Percentiles rank a stretch among this genome's conserved stretches.
Evolutionary conservation across 2,113 vertebrate genomes (phyloP).

Genomic region (Rhegmatorhina hoffmannsi): DNA sequence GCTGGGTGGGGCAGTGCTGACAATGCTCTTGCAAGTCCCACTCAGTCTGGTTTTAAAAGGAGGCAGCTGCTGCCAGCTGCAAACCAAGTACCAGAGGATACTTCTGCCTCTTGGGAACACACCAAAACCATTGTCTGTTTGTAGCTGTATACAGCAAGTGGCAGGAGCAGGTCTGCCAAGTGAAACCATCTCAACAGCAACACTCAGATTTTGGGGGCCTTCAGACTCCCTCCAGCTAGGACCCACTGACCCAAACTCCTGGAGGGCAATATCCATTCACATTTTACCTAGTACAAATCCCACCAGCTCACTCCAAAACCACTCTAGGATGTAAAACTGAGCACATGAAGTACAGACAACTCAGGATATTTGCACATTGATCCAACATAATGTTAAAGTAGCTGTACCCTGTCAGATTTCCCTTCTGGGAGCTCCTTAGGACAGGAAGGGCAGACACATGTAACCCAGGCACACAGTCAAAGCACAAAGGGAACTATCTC

Average conservation of each 20-base stretch:
- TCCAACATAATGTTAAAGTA: not conserved
- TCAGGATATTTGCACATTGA: not conserved
- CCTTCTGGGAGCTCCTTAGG: not conserved
- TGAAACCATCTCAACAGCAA: not conserved
- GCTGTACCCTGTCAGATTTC: not conserved
- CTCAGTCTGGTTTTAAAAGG: not conserved
- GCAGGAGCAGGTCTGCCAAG: not conserved
- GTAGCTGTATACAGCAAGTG: not conserved
- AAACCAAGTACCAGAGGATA: not conserved
- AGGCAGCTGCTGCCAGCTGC: slow-evolving; percentile 24
- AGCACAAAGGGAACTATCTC: not conserved
- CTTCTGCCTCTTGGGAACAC: not conserved
- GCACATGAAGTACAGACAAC: not conserved
- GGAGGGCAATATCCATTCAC: not conserved
- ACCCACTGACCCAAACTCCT: not conserved
- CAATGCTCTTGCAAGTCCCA: not conserved
- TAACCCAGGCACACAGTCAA: not conserved
- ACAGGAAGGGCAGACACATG: not conserved
- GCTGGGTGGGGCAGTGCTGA: not conserved
- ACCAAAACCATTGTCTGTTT: not conserved
- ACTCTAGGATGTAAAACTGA: not conserved
- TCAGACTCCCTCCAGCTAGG: not conserved
- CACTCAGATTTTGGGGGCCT: not conserved
- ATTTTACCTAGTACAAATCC: not conserved
- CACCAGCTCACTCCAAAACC: not conserved